Conservation (phyloP, 1,140 invertebrate species). For the Spodoptera frugiperda region DNA sequence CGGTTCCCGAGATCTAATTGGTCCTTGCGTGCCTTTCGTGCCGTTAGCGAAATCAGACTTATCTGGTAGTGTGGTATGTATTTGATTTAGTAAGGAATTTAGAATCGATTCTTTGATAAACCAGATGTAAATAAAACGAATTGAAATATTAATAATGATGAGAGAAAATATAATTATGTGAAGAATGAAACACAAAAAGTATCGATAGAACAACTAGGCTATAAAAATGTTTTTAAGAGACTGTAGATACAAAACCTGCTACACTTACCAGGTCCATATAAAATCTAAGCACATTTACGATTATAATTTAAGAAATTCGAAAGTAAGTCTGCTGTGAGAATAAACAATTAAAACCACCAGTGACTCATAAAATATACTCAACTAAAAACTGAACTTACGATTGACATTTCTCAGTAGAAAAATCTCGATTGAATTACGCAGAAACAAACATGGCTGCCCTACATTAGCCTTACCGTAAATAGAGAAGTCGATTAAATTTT, state of each 20-base stretch:
- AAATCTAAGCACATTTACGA: too few relatives aligned
- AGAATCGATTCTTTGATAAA: conserved; percentile 6
- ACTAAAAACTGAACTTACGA: background rate
- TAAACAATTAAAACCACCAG: background rate
- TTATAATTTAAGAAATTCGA: too few relatives aligned
- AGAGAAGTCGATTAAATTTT: conserved; percentile 21
- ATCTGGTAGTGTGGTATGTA: conserved; percentile 8
- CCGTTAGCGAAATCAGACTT: conserved; percentile 13
- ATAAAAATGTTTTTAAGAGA: too few relatives aligned
- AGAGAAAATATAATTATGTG: too few relatives aligned
- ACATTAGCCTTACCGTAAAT: conserved; percentile 32
- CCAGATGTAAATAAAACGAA: background rate
- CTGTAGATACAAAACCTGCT: too few relatives aligned
- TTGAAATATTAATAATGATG: background rate
- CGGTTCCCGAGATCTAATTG: conserved; percentile 35
- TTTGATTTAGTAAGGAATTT: background rate
- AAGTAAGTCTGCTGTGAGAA: too few relatives aligned
- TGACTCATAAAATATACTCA: conserved; percentile 22
- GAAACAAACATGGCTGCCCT: conserved; percentile 27
- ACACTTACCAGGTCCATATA: too few relatives aligned
- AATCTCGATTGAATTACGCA: conserved; percentile 28
- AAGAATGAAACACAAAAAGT: too few relatives aligned
- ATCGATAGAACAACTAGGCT: too few relatives aligned
- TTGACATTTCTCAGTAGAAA: conserved; percentile 31
- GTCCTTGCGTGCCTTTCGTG: conserved; percentile 8